Base-by-base conservation (phyloP, 2,113 vertebrate species). In the Laticauda colubrina region DNA sequence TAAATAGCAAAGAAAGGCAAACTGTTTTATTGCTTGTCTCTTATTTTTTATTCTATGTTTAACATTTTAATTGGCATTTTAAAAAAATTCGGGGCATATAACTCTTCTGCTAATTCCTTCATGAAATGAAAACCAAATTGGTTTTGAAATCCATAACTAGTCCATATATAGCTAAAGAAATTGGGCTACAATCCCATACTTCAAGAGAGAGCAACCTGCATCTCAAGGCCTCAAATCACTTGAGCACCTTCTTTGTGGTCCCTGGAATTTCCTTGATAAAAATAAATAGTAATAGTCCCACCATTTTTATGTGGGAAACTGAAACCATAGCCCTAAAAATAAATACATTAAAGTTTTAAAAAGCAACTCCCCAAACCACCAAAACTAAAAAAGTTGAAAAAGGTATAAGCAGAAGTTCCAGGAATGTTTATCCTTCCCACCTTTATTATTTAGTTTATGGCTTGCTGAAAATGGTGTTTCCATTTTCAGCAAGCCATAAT, bases 341-440 rank as follows among this genome's bases (percentile, higher is more conserved):
- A 34, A n/a, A 18, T 6, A 81, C 20, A 39, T 81, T 81, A 39
- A 18, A 81, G 5, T 20, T 81, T 81, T 8, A 39, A 75, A 75
- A 75, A 81, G n/a, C n/a, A 81, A 81, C 15, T 81, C 69, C 69
- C n/a, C n/a, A 34, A 81, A 81, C 15, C 15, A 75, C n/a, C 34
- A 39, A 81, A 81, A 39, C 69, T 89, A 85, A 43, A 45, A 57
- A 39, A 43, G 15, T 34, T 45, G 7, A 89, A 24, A 39, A 14
- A 85, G 45, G 21, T 24, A 23, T 85, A 64, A 89, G 23, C 48
- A 55, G 34, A 75, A 88, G 2, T 91, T 81, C 51, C 10, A 34
- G 39, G 55, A 54, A 29, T n/a, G 24, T 53, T 61, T 43, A 24
- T 14, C 0, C 0, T 23, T 8, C 7, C 64, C 1, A 0, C 57